A percentile compares a stretch with the other conserved stretches of the same genome.
Conservation (phyloP, 2,113 vertebrate species). For the Paradoxurus hermaphroditus region DNA sequence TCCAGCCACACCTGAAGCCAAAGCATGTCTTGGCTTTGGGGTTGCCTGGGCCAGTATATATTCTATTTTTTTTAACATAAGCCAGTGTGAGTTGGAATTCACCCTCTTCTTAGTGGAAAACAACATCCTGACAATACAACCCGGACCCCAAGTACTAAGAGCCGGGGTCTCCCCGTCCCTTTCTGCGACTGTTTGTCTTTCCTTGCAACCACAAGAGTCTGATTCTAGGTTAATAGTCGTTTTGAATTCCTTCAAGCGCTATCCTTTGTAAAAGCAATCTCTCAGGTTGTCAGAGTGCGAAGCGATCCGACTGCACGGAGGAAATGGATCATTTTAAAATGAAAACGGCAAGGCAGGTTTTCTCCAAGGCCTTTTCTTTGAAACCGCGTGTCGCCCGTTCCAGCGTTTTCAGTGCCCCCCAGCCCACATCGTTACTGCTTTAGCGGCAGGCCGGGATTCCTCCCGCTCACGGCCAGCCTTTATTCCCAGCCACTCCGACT, state of each 20-base stretch:
- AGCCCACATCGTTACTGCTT: background rate
- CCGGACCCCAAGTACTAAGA: background rate
- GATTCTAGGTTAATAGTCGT: background rate
- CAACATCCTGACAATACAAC: background rate
- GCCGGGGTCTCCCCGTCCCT: no score
- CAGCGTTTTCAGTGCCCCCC: rapidly evolving
- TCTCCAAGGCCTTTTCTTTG: background rate
- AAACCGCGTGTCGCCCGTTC: background rate
- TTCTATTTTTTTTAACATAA: background rate
- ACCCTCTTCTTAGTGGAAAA: background rate
- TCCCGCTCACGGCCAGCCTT: background rate
- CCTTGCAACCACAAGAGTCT: background rate
- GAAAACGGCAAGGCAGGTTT: background rate
- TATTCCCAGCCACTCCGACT: rapidly evolving
- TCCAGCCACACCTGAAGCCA: background rate
- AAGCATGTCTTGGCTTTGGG: rapidly evolving
- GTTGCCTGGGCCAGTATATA: background rate
- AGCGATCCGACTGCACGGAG: background rate
- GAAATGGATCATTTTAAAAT: background rate
- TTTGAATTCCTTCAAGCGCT: background rate
- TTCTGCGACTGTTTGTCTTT: background rate
- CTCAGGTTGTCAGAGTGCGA: background rate
- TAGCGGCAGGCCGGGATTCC: background rate
- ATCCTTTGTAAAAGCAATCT: background rate
- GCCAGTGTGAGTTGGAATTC: background rate